Evolutionary conservation across 2,113 vertebrate species (phyloP), one percentile per base, ranked within the genome.

Genomic region (Columbina picui): DNA sequence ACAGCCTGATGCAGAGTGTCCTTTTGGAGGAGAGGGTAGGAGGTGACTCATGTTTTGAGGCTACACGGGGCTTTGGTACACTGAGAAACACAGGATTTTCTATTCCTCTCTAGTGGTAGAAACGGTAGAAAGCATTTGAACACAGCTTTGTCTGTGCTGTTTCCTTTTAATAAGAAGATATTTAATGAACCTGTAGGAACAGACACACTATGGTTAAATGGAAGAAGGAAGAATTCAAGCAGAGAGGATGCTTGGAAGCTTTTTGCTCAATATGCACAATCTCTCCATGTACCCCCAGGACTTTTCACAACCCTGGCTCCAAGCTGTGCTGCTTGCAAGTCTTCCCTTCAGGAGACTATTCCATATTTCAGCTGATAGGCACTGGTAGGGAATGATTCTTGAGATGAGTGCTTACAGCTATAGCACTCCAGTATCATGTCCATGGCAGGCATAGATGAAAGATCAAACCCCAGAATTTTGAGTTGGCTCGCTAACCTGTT

Each of bases 21-120:
- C 27, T 43, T 59, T 39, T 0, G 0, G 45, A 64, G 26, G 50
- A 36, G 34, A 25, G 21, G 3, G 9, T 32, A 34, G 20, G 43
- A 57, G 10, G 47, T 55, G 41, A 26, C 27, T 71, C 47, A 4
- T 27, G 49, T 21, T 68, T 57, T 64, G 71, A 82, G 60, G 38
- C 45, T 21, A 18, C 23, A 1, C 0, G 2, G 36, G 19, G 17
- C 59, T 38, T 65, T 36, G 7, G 2, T 47, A 64, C 26, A 14
- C 23, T 5, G n/a, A 41, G 11, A 77, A 87, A 43, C 13, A 19
- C 29, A 19, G 55, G 19, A 36, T n/a, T 57, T 77, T 18, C 41
- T 50, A 8, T 80, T 86, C 7, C 78, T 14, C n/a, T n/a, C 19
- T 14, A 8, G 55, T 34, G 45, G 47, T 52, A 60, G 47, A 67